Percentiles rank a stretch among this genome's conserved stretches.
phyloP scores from a whole-genome alignment of 2,797 vertebrate genomes.

The Premnoplex brunnescens region DNA sequence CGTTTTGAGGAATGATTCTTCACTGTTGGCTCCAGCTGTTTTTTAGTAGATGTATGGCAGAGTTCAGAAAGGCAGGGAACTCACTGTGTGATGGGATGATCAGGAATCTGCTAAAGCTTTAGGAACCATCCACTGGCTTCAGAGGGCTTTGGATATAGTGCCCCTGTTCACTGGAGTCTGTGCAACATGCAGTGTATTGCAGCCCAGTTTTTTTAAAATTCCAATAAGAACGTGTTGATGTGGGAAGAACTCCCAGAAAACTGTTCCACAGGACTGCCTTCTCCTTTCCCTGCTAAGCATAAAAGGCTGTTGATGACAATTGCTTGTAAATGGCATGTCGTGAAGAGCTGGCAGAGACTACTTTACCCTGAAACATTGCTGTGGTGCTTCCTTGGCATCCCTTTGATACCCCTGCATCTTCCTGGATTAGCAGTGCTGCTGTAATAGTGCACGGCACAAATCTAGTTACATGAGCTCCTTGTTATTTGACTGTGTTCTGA shows the following conservation, averaged over 20 bases:
- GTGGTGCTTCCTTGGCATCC: neutral
- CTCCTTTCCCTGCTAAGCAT: neutral
- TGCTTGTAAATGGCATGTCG: neutral
- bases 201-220: neutral
- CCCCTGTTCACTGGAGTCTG: neutral
- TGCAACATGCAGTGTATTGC: rapidly evolving
- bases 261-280: neutral
- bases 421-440: neutral
- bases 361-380: neutral
- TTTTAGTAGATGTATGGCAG: neutral
- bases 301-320: neutral
- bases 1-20: neutral
- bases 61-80: neutral
- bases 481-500: neutral
- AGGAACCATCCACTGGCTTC: neutral
- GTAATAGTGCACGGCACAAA: neutral
- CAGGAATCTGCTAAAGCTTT: neutral
- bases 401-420: neutral
- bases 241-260: neutral
- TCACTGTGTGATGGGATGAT: neutral
- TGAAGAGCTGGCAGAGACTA: neutral
- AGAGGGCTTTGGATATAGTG: neutral
- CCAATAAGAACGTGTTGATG: neutral
- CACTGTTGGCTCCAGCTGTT: neutral
- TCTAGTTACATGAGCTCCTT: neutral